Evolutionary conservation across 2,113 vertebrate species (phyloP).

Genomic region (Elephas maximus): DNA sequence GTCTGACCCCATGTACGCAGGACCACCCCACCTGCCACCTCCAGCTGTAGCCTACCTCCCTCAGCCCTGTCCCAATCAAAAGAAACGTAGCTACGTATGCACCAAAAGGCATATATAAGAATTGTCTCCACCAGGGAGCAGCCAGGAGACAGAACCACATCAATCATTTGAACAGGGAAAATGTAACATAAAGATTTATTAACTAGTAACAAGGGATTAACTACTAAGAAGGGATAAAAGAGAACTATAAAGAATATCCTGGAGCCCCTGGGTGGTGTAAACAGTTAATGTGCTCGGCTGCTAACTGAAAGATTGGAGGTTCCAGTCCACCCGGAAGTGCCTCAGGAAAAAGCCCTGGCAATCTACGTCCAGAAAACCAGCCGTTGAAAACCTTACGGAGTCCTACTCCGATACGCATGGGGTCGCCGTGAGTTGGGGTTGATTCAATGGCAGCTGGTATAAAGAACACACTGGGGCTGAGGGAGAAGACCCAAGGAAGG

Average conservation of each 20-base stretch:
- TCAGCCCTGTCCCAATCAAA: not conserved
- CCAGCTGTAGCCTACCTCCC: not conserved
- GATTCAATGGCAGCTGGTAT: not conserved
- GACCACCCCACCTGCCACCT: accelerated
- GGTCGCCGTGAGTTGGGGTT: not conserved
- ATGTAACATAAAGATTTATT: not conserved
- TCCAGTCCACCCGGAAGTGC: not conserved
- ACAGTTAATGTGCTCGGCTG: too few relatives aligned
- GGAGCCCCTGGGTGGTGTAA: too few relatives aligned
- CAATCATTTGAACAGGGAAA: not conserved
- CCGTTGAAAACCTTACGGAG: not conserved
- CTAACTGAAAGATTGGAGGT: not conserved
- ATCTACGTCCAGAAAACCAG: not conserved
- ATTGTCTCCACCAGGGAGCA: not conserved
- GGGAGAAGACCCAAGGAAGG: not conserved
- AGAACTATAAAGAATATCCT: not conserved
- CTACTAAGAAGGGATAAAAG: not conserved
- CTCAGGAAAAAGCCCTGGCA: not conserved
- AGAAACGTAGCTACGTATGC: too few relatives aligned
- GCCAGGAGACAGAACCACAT: not conserved
- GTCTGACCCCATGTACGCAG: not conserved
- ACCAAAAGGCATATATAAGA: not conserved
- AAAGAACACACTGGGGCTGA: not conserved
- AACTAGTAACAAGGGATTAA: not conserved
- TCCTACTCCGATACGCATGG: not conserved